Percentiles rank a stretch among this genome's conserved stretches.
Evolutionary conservation across 2,113 vertebrate genomes (phyloP).

Genomic region (Ovis canadensis): DNA sequence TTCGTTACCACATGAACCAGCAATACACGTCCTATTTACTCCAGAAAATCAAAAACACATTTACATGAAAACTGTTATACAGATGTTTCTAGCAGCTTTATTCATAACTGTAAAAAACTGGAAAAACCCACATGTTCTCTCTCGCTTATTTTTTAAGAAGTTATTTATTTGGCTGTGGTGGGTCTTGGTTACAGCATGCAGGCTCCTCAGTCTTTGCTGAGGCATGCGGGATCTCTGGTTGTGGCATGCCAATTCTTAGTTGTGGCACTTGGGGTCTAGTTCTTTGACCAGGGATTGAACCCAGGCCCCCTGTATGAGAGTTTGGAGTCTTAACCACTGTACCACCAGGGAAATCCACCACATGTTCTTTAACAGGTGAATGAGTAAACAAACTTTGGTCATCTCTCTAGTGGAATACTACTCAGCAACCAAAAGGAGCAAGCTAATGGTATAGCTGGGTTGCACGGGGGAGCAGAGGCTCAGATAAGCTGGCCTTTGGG

Average conservation of each 20-base stretch:
- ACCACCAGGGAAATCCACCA: neutral
- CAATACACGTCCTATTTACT: neutral
- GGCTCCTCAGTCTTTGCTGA: neutral
- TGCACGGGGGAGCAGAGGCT: neutral
- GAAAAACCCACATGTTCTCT: neutral
- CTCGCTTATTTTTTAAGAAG: neutral
- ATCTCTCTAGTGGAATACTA: neutral
- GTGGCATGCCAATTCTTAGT: neutral
- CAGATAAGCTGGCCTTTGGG: no score
- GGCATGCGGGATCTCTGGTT: neutral
- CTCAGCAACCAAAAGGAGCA: neutral
- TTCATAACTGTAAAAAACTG: neutral
- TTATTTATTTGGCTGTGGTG: neutral
- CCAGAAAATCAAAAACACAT: neutral
- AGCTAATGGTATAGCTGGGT: neutral
- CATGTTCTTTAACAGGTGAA: neutral
- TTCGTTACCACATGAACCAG: neutral
- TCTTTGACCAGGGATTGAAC: neutral
- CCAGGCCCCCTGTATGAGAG: neutral
- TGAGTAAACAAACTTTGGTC: neutral
- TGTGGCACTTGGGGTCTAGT: neutral
- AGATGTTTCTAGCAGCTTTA: neutral
- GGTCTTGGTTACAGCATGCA: neutral
- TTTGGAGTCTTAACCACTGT: neutral
- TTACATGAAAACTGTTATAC: neutral